A percentile compares a stretch with the other conserved stretches of the same genome.
phyloP scores from a whole-genome alignment of 2,888 invertebrate species.

The Xestia sexstrigata region DNA sequence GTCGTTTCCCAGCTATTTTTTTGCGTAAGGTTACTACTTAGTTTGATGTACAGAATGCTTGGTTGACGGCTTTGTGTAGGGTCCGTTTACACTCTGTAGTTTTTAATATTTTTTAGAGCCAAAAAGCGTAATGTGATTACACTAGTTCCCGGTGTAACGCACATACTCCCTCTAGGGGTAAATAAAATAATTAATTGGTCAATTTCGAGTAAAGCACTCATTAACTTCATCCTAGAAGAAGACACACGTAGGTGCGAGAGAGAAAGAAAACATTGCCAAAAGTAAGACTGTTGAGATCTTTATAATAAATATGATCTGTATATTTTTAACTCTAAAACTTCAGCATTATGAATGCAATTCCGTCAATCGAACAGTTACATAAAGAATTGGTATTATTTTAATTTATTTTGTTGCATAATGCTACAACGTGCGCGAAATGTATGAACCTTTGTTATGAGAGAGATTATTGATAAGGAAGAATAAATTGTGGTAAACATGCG shows the following conservation, averaged over 20 bases:
- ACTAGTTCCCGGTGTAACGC: background rate
- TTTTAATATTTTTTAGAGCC: background rate
- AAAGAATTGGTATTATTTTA: constrained; percentile 18
- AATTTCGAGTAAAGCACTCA: constrained; percentile 21
- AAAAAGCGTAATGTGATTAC: constrained; percentile 6
- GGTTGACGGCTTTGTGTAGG: no score
- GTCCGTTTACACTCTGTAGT: no score
- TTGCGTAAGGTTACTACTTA: no score
- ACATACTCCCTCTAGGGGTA: constrained; percentile 4
- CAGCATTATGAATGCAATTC: constrained; percentile 18
- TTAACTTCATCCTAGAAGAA: constrained; percentile 1
- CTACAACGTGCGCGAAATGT: constrained; percentile 19
- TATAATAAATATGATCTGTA: constrained; percentile 36
- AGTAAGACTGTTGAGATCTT: constrained; percentile 51
- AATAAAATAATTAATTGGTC: background rate
- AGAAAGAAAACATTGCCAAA: constrained; percentile 33
- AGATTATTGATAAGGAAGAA: constrained; percentile 43
- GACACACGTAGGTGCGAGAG: constrained; percentile 17
- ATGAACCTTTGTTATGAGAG: background rate
- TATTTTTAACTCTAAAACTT: constrained; percentile 11
- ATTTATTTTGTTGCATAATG: constrained; percentile 21
- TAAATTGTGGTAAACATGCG: constrained; percentile 16
- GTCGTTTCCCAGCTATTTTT: no score
- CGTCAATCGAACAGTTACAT: constrained; percentile 1
- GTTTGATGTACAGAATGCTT: no score